Evolutionary conservation across 2,888 invertebrate genomes (phyloP).

Genomic region (Crepidodera aurea): DNA sequence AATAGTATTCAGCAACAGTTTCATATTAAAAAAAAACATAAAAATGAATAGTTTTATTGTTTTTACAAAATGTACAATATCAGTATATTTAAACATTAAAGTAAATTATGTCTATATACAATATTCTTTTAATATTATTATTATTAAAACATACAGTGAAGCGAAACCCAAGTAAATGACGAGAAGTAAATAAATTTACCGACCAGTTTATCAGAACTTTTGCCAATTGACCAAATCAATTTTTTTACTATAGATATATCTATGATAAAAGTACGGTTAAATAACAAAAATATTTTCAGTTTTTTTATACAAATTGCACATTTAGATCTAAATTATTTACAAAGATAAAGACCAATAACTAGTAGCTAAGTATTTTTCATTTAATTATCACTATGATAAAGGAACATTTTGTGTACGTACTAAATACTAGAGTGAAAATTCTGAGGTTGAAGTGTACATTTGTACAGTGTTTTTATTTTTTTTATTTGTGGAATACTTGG

Average conservation of each 20-base stretch:
- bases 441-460: background rate
- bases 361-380: background rate
- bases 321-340: slow-evolving; percentile 11
- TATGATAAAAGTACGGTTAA: background rate
- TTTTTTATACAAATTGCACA: slow-evolving; percentile 25
- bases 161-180: background rate
- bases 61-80: slow-evolving; percentile 9
- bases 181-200: background rate
- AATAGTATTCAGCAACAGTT: no score
- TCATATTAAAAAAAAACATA: background rate
- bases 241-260: no score
- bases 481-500: background rate
- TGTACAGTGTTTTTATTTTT: background rate
- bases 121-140: background rate
- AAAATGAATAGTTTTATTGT: slow-evolving; percentile 1
- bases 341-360: slow-evolving; percentile 5
- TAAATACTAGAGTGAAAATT: slow-evolving; percentile 18
- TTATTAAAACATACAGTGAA: background rate
- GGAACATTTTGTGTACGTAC: slow-evolving; percentile 36
- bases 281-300: slow-evolving; percentile 2
- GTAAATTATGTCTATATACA: background rate
- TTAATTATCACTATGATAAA: slow-evolving; percentile 41
- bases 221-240: no score
- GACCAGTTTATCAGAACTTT: no score
- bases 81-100: background rate